Conservation (phyloP, 2,888 invertebrate species). For the Drosophila prostipennis region DNA sequence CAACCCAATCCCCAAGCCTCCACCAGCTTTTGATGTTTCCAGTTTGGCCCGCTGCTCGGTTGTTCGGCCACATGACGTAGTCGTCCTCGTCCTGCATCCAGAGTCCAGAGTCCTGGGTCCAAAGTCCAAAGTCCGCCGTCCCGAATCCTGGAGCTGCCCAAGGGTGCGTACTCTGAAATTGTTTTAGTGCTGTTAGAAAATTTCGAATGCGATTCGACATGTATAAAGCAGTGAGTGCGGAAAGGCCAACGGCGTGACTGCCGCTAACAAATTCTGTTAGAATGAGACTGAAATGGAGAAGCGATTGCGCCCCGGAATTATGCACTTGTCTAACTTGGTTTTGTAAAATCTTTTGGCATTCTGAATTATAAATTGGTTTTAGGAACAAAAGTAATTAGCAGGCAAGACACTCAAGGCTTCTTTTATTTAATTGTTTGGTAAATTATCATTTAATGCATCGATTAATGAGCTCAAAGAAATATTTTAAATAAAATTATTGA, state of each 20-base stretch:
- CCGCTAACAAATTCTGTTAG: conserved; percentile 34
- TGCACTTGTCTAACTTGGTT: conserved; percentile 1
- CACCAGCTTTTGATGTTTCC: conserved; percentile 49
- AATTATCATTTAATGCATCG: too few relatives aligned
- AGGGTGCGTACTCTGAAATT: conserved; percentile 48
- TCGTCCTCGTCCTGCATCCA: conserved; percentile 22
- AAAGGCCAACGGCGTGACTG: conserved; percentile 25
- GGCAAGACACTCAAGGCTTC: too few relatives aligned
- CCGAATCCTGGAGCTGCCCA: conserved; percentile 20
- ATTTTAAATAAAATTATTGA: too few relatives aligned
- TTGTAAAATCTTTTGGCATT: not conserved
- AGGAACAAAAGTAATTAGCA: not conserved
- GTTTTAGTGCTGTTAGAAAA: conserved; percentile 49
- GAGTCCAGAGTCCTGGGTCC: not conserved
- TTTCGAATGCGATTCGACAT: conserved; percentile 45
- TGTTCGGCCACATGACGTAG: conserved; percentile 77
- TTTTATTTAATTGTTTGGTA: too few relatives aligned
- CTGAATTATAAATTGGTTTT: not conserved
- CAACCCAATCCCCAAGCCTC: conserved; percentile 5
- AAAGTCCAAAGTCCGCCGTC: not conserved
- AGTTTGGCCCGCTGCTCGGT: conserved; percentile 44
- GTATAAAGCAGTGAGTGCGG: conserved; percentile 23
- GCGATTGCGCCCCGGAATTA: not conserved
- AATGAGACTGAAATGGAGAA: conserved; percentile 16
- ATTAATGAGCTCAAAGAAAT: too few relatives aligned